These are phyloP conservation scores for Microcaecilia unicolor DNA, from an alignment of 2,797 vertebrate species.

Conservation along the genomic window DNA sequence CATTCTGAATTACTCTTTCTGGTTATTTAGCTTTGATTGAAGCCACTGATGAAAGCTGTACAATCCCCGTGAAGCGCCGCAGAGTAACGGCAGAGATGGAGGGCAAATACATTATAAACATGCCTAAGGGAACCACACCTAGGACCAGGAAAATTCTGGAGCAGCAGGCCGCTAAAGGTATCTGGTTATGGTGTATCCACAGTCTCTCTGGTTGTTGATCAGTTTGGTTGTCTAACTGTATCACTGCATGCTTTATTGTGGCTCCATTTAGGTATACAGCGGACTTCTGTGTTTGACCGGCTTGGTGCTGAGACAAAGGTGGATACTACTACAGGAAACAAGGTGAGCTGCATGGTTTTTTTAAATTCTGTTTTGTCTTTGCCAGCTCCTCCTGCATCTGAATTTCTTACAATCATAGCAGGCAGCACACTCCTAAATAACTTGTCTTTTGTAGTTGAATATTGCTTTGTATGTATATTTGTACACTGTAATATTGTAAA, in stretches of 20 bases:
- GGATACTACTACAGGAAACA: conserved; percentile 53
- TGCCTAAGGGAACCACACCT: conserved; percentile 90
- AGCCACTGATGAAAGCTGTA: conserved; percentile 52
- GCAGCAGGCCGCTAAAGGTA: conserved; percentile 83
- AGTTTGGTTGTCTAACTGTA: no score
- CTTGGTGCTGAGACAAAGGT: conserved; percentile 78
- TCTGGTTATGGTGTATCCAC: not conserved
- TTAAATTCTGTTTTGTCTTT: not conserved
- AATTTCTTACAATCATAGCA: no score
- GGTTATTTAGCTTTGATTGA: conserved; percentile 47
- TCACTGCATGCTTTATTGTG: no score
- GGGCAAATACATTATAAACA: conserved; percentile 91
- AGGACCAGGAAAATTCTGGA: conserved; percentile 84
- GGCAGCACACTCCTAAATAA: no score
- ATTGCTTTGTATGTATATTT: no score
- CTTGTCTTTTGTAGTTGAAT: no score
- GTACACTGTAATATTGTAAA: no score
- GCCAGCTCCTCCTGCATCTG: not conserved
- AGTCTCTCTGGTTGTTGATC: no score
- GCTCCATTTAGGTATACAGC: conserved; percentile 57
- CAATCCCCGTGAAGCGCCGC: conserved; percentile 61
- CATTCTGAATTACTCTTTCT: no score
- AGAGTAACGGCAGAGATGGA: conserved; percentile 92
- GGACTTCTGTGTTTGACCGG: conserved; percentile 82
- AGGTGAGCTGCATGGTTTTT: conserved; percentile 47